These are phyloP conservation scores for Sceliomorpha sp. DNA, from an alignment of 2,888 invertebrate genomes.

Conservation along the genomic window DNA sequence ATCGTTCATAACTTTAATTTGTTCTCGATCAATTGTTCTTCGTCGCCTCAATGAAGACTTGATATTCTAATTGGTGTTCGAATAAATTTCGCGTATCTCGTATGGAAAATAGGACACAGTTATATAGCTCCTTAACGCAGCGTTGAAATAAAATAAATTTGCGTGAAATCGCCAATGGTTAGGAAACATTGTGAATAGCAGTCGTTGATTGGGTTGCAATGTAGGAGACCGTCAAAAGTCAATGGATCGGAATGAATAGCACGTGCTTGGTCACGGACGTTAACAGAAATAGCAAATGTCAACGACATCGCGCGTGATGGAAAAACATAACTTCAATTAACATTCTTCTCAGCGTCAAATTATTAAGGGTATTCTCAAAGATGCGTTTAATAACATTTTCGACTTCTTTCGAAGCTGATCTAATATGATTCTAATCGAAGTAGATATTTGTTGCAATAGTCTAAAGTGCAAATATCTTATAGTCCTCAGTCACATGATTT, in stretches of 20 bases:
- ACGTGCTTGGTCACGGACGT: slow-evolving; percentile 42
- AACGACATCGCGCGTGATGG: slow-evolving; percentile 31
- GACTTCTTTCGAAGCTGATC: too few species aligned
- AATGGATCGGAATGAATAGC: slow-evolving; percentile 48
- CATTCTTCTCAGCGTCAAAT: too few species aligned
- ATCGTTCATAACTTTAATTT: too few species aligned
- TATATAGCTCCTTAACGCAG: slow-evolving; percentile 20
- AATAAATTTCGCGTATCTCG: not conserved
- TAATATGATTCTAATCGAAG: too few species aligned
- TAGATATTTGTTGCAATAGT: too few species aligned
- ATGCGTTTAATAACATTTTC: too few species aligned
- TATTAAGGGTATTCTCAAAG: too few species aligned
- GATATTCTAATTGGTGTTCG: not conserved
- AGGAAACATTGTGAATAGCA: slow-evolving; percentile 44
- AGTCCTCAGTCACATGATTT: too few species aligned
- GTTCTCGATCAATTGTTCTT: too few species aligned
- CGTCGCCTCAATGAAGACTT: too few species aligned
- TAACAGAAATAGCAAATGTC: slow-evolving; percentile 41
- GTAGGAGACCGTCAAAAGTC: slow-evolving; percentile 47
- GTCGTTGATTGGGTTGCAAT: slow-evolving; percentile 43
- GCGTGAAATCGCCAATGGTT: slow-evolving; percentile 40
- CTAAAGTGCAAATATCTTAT: too few species aligned
- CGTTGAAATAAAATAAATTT: slow-evolving; percentile 36
- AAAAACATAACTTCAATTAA: slow-evolving; percentile 7
- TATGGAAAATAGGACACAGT: not conserved